Base-by-base conservation (phyloP, 2,797 vertebrate genomes). In the Vultur gryphus region DNA sequence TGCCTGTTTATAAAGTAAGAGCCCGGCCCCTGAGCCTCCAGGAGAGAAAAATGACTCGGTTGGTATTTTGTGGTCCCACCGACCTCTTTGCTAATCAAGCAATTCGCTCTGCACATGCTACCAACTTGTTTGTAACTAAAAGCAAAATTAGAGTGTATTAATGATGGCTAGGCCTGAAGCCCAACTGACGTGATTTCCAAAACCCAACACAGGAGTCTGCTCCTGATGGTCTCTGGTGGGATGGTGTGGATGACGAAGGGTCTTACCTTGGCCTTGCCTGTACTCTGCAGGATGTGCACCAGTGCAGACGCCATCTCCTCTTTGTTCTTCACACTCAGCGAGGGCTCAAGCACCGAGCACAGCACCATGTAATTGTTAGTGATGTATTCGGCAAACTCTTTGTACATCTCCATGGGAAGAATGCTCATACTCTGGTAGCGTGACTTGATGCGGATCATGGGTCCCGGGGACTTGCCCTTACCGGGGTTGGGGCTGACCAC, bases 391-490 rank as follows among this genome's bases (percentile, higher is more conserved):
- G 99, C 99, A 64, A 99, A 99, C 98, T 99, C 99, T 95, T 99
- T 99, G 98, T 99, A 99, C 98, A 99, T 98, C 98, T 99, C 99
- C 99, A 99, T 99, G 94, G 99, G 99, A 39, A 99, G 98, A 88
- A 99, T 99, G 98, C 97, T 99, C 98, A 99, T 98, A 82, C 99
- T 99, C 97, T 99, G 99, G 98, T 99, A 99, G 89, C 99, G 99
- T 0, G 99, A 98, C 92, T 99, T 99, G 98, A 99, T 99, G 77
- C 99, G 98, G 93, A 99, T 99, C 99, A 99, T 99, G 64, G 99
- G 99, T 20, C 99, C 99, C 0, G 99, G 97, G 8, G 99, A 97
- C 92, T 99, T 99, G 91, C 99, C 99, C 97, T 99, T 99, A 3
- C 98, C 97, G 0, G 99, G 99, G 97, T 98, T 99, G 91, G 99